phyloP scores from a whole-genome alignment of 37 sponge, comb jelly and placozoan species.

The Diacarnus erythraeanus region DNA sequence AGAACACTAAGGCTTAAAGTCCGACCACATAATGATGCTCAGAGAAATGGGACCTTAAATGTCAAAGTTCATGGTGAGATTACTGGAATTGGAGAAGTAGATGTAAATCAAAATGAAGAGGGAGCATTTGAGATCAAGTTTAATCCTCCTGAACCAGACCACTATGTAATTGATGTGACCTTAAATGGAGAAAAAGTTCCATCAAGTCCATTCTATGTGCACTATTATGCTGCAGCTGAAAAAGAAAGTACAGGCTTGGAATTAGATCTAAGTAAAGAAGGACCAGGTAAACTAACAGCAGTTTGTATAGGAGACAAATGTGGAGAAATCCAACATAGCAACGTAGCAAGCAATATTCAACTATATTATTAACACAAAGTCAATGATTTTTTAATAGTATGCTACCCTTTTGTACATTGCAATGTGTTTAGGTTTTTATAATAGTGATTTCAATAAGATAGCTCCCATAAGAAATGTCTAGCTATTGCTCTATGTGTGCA shows the following conservation, averaged over 20 bases:
- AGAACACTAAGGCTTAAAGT: slow-evolving; percentile 20
- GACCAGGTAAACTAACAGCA: slow-evolving; percentile 62
- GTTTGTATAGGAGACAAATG: slow-evolving; percentile 33
- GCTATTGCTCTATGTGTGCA: no score
- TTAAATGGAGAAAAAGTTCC: slow-evolving; percentile 37
- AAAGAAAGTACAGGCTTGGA: slow-evolving; percentile 39
- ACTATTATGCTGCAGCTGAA: slow-evolving; percentile 28
- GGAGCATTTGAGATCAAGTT: slow-evolving; percentile 46
- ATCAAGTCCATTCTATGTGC: slow-evolving; percentile 50
- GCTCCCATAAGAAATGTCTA: no score
- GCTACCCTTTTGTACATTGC: no score
- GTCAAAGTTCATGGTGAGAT: slow-evolving; percentile 50
- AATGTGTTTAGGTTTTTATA: no score
- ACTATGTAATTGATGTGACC: slow-evolving; percentile 41
- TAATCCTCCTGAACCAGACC: slow-evolving; percentile 65
- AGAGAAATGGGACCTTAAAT: slow-evolving; percentile 8
- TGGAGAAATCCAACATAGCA: slow-evolving; percentile 51
- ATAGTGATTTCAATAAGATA: no score
- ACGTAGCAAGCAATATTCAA: no score
- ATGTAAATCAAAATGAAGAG: slow-evolving; percentile 17
- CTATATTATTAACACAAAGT: no score
- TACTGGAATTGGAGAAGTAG: slow-evolving; percentile 18
- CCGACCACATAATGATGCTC: slow-evolving; percentile 10
- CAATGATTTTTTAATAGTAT: no score
- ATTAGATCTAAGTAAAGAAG: slow-evolving; percentile 66